Evolutionary conservation across 2,797 vertebrate species (phyloP), one percentile per base, ranked within the genome.

Genomic region (Coreius guichenoti): DNA sequence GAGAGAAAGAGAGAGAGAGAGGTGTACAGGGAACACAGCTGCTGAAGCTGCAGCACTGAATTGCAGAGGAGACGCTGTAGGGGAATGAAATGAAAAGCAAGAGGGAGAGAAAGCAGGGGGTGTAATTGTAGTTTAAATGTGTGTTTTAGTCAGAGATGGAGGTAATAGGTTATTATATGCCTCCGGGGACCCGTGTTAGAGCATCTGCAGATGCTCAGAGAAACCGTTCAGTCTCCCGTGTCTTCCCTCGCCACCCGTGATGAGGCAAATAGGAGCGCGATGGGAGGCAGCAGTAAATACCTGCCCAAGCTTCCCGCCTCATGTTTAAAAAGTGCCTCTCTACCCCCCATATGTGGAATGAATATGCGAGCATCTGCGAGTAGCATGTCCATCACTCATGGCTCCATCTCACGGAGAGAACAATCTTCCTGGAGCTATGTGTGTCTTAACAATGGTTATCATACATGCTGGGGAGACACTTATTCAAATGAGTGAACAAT

Each of bases 121-220:
- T 91, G 91, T 95, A 93, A 95, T 93, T 93, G 92, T 91, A 90
- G 90, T 94, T 94, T 94, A 95, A 94, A 94, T 92, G 91, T 93
- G 93, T 95, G 90, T 93, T 95, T 94, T 92, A 93, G 93, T 92
- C 90, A 90, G 90, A 92, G 92, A 94, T 91, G 90, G 91, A 92
- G 88, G 92, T 94, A 94, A 94, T 94, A 91, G 93, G 89, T 93
- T 94, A 92, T 95, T 92, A 95, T 92, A 92, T 91, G 89, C 89
- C 93, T 92, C 90, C 33, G 31, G 92, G 92, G 92, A 88, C 90
- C 90, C 83, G 87, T 86, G 86, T 88, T 90, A 89, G 90, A 91
- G 91, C 88, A 90, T 90, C 90, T 93, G 91, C 92, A 93, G 93
- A 93, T 93, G 92, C 92, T 91, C 83, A 84, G 89, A 93, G 90